A percentile compares a stretch with the other conserved stretches of the same genome.
Evolutionary conservation across 2,888 invertebrate species (phyloP).

Genomic region (Zaprionus obscuricornis): DNA sequence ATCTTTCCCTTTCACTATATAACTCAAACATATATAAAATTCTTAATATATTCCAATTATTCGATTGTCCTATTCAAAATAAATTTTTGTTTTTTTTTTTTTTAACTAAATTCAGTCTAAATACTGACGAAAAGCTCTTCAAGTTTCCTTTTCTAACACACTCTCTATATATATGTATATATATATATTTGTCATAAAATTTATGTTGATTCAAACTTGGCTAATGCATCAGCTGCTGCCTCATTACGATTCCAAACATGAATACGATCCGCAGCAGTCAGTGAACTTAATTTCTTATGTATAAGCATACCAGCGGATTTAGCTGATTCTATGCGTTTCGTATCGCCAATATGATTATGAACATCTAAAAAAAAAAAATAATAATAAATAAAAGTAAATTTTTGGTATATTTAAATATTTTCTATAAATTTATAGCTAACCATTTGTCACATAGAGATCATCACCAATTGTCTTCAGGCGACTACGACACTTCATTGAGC

Average conservation of each 20-base stretch:
- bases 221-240: slow-evolving; percentile 19
- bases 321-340: slow-evolving; percentile 79
- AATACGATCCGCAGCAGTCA: slow-evolving; percentile 65
- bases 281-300: slow-evolving; percentile 77
- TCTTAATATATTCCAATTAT: not conserved
- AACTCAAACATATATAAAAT: too few relatives aligned
- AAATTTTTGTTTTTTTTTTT: too few relatives aligned
- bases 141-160: too few relatives aligned
- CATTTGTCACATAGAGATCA: slow-evolving; percentile 82
- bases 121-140: too few relatives aligned
- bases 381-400: not conserved
- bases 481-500: slow-evolving; percentile 83
- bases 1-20: too few relatives aligned
- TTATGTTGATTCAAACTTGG: slow-evolving; percentile 25
- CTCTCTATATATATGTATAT: too few relatives aligned
- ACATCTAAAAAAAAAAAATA: slow-evolving; percentile 65
- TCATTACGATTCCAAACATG: slow-evolving; percentile 51
- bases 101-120: not conserved
- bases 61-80: not conserved
- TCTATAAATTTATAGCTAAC: slow-evolving; percentile 53
- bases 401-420: not conserved
- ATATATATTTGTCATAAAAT: too few relatives aligned
- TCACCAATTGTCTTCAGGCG: slow-evolving; percentile 83
- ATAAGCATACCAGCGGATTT: slow-evolving; percentile 80
- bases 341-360: slow-evolving; percentile 81